Conservation (phyloP, 1,140 invertebrate species). For the Atta texana region DNA sequence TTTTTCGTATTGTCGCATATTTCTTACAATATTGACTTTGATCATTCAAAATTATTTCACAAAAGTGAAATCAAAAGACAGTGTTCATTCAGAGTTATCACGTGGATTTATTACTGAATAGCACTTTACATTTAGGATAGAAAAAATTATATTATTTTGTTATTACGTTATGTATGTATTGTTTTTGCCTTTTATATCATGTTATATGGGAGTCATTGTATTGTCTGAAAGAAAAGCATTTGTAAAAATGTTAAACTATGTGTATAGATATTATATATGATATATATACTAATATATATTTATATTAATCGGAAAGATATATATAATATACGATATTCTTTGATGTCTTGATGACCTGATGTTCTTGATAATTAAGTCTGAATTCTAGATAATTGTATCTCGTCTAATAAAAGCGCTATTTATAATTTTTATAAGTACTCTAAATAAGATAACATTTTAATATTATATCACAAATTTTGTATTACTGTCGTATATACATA, state of each 20-base stretch:
- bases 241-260: background rate
- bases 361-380: background rate
- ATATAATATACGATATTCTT: background rate
- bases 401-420: background rate
- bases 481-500: background rate
- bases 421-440: background rate
- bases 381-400: background rate
- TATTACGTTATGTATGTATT: background rate
- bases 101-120: background rate
- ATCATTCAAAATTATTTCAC: conserved; percentile 16
- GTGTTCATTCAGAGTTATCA: conserved; percentile 14
- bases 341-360: conserved; percentile 10
- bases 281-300: background rate
- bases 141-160: background rate
- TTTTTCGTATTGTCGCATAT: too few species aligned
- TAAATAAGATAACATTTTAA: conserved; percentile 9
- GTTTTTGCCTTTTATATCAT: background rate
- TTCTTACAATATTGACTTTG: background rate
- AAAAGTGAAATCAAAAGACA: conserved; percentile 30
- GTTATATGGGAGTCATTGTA: background rate
- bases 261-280: background rate
- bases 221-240: background rate
- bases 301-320: background rate
- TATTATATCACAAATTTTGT: background rate
- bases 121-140: background rate